Conservation (phyloP, 2,113 vertebrate species). For the Asarcornis scutulata region DNA sequence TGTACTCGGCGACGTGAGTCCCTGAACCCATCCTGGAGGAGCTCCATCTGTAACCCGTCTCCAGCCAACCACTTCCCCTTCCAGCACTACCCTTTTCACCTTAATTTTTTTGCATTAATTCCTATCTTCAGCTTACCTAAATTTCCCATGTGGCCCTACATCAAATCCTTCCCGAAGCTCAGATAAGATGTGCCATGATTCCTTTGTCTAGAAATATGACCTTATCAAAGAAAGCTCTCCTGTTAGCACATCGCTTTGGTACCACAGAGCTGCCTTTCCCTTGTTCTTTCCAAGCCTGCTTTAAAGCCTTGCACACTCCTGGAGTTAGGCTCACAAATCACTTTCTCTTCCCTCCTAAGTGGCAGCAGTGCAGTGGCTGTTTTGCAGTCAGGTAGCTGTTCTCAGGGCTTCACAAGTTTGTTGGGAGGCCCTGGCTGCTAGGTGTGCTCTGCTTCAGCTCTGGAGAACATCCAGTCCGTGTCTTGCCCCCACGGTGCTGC, state of each 20-base stretch:
- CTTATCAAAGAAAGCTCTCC: slow-evolving; percentile 1
- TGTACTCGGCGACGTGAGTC: background rate
- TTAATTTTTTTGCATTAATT: slow-evolving; percentile 19
- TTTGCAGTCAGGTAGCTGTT: background rate
- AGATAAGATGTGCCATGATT: slow-evolving; percentile 37
- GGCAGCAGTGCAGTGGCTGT: background rate
- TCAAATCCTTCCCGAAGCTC: slow-evolving; percentile 10
- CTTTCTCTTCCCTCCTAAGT: background rate
- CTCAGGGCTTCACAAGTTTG: background rate
- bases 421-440: background rate
- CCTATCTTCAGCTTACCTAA: slow-evolving; percentile 16
- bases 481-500: background rate
- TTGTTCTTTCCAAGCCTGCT: background rate
- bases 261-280: background rate
- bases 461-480: background rate
- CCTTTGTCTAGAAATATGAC: background rate
- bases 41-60: background rate
- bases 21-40: slow-evolving; percentile 10
- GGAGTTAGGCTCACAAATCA: background rate
- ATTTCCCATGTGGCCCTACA: slow-evolving; percentile 41
- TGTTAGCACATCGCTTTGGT: background rate
- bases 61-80: background rate
- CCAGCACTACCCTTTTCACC: background rate
- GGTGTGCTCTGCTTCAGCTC: background rate
- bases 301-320: background rate